Percentiles rank a stretch among this genome's conserved stretches.
Conservation (phyloP, 35 echinoderm and acorn worm species). For the Ophioderma brevispina region DNA sequence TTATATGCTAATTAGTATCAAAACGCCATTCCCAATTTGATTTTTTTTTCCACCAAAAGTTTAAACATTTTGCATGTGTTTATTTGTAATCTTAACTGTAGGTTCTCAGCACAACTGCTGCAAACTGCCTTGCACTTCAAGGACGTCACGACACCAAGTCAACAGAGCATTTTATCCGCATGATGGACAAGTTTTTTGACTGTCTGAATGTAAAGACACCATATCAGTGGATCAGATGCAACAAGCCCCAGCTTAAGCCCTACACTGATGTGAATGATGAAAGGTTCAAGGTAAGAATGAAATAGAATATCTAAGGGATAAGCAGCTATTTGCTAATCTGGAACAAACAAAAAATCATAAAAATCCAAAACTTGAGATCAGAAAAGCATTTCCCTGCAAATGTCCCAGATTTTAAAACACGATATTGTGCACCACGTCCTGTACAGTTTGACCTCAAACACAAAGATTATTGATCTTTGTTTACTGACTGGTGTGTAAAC, state of each 20-base stretch:
- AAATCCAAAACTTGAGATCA: neutral
- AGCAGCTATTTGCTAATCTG: neutral
- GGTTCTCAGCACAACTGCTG: constrained; percentile 63
- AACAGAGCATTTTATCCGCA: constrained; percentile 20
- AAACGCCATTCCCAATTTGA: too few relatives aligned
- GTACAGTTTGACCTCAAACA: too few relatives aligned
- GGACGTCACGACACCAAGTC: constrained; percentile 19
- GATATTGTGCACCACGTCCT: too few relatives aligned
- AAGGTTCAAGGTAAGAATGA: constrained; percentile 59
- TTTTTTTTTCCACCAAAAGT: neutral
- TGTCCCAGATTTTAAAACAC: too few relatives aligned
- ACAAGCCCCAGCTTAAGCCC: constrained; percentile 12
- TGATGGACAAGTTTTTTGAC: constrained; percentile 66
- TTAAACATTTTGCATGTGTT: too few relatives aligned
- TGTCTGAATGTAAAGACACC: constrained; percentile 54
- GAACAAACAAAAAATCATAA: neutral
- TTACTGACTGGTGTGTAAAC: too few relatives aligned
- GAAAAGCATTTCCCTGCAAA: neutral
- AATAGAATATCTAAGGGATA: too few relatives aligned
- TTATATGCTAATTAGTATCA: too few relatives aligned
- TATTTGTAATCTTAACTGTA: neutral
- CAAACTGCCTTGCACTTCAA: constrained; percentile 31
- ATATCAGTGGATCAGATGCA: neutral
- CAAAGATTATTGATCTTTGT: too few relatives aligned
- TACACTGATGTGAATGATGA: constrained; percentile 35